Conservation (phyloP, 2,113 vertebrate genomes). For the Hydrolagus affinis region DNA sequence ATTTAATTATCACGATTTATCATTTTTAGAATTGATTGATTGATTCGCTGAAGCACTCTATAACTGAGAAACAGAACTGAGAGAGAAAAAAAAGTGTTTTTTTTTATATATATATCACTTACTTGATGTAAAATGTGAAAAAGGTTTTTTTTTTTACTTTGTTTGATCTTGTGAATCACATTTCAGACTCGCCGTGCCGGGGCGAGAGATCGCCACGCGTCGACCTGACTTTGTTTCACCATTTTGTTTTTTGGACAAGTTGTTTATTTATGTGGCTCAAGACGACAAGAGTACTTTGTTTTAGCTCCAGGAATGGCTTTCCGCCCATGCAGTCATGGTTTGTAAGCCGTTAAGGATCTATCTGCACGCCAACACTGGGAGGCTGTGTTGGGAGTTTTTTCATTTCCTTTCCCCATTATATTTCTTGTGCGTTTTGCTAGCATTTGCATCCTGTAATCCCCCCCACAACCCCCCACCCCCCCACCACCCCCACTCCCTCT, state of each 20-base stretch:
- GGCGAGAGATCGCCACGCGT: constrained; percentile 52
- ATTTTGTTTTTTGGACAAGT: constrained; percentile 44
- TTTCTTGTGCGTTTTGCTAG: neutral
- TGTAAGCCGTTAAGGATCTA: constrained; percentile 38
- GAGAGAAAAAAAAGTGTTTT: constrained; percentile 61
- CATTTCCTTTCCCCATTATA: neutral
- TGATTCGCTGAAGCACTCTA: constrained; percentile 86
- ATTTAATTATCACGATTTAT: constrained; percentile 57
- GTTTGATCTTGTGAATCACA: constrained; percentile 74
- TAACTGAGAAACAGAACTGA: constrained; percentile 64
- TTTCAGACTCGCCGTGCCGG: constrained; percentile 58
- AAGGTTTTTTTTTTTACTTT: constrained; percentile 53
- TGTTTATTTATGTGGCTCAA: constrained; percentile 57
- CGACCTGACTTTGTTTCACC: constrained; percentile 63
- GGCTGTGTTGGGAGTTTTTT: constrained; percentile 21
- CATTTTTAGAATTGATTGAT: constrained; percentile 74
- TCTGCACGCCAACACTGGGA: constrained; percentile 10
- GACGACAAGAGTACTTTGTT: constrained; percentile 81
- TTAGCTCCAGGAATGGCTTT: constrained; percentile 73
- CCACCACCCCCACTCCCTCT: too few species aligned
- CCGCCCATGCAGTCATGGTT: constrained; percentile 45
- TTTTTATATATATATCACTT: constrained; percentile 68
- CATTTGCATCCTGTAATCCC: constrained; percentile 28
- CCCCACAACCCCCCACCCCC: too few species aligned
- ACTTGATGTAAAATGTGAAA: constrained; percentile 77